These are phyloP conservation scores for Araneus ventricosus DNA, from an alignment of 1,140 invertebrate species.

Conservation along the genomic window DNA sequence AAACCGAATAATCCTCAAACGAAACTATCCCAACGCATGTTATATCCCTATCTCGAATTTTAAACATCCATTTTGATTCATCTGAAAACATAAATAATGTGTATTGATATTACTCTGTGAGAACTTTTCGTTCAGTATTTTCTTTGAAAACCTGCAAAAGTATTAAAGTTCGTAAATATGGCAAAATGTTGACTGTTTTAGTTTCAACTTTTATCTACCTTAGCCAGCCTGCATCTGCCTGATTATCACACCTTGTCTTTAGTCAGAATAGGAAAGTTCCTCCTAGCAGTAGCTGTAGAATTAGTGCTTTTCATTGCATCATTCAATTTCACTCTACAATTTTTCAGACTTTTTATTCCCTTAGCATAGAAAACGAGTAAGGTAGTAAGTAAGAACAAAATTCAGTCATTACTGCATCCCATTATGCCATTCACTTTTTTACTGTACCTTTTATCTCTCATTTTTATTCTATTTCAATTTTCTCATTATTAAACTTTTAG, in stretches of 20 bases:
- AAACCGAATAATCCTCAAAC: too few relatives aligned
- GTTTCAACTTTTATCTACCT: conserved; percentile 61
- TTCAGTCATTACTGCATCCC: conserved; percentile 28
- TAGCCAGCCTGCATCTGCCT: conserved; percentile 69
- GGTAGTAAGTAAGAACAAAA: conserved; percentile 18
- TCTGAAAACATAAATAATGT: too few relatives aligned
- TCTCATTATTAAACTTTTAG: not conserved
- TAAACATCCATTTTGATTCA: too few relatives aligned
- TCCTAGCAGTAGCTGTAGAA: conserved; percentile 70
- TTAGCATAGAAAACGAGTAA: conserved; percentile 49
- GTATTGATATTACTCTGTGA: too few relatives aligned
- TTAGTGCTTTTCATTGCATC: conserved; percentile 70
- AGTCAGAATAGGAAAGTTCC: conserved; percentile 36
- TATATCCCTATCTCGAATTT: too few relatives aligned
- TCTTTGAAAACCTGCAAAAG: too few relatives aligned
- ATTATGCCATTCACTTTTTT: conserved; percentile 47
- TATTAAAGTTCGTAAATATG: conserved; percentile 14
- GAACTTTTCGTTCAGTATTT: too few relatives aligned
- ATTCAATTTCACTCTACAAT: conserved; percentile 45
- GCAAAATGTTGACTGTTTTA: conserved; percentile 60
- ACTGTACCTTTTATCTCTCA: conserved; percentile 30
- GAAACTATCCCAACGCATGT: too few relatives aligned
- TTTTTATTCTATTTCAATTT: not conserved
- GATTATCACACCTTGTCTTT: conserved; percentile 63
- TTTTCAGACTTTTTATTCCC: conserved; percentile 57